Percentiles rank a stretch among this genome's conserved stretches.
phyloP scores from a whole-genome alignment of 2,888 invertebrate genomes.

The Diplazon laetatorius region DNA sequence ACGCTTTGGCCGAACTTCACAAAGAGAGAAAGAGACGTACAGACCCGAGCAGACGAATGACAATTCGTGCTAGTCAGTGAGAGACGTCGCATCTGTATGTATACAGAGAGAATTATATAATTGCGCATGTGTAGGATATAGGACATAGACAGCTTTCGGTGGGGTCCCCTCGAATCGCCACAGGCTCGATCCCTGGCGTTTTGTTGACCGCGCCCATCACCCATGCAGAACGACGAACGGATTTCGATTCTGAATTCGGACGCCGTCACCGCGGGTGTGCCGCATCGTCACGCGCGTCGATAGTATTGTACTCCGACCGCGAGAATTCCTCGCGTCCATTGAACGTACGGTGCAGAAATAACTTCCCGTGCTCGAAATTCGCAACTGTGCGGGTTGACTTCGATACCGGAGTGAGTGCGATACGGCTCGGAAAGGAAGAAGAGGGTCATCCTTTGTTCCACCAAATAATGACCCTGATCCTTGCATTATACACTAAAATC shows the following conservation, averaged over 20 bases:
- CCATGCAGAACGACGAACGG: conserved; percentile 60
- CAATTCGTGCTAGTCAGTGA: no score
- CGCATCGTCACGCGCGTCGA: conserved; percentile 61
- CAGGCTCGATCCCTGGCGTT: conserved; percentile 62
- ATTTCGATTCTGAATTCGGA: conserved; percentile 66
- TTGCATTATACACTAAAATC: not conserved
- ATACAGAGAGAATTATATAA: conserved; percentile 12
- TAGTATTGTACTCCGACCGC: conserved; percentile 62
- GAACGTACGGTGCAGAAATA: conserved; percentile 64
- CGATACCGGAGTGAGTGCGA: conserved; percentile 35
- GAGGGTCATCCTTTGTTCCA: conserved; percentile 5
- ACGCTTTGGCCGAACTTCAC: no score
- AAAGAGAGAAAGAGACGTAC: no score
- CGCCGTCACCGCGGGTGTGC: conserved; percentile 63
- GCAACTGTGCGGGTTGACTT: conserved; percentile 32
- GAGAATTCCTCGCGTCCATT: conserved; percentile 64
- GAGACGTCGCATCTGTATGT: no score
- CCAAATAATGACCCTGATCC: not conserved
- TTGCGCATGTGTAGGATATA: conserved; percentile 33
- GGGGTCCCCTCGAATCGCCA: conserved; percentile 60
- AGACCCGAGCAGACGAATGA: no score
- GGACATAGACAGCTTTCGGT: conserved; percentile 45
- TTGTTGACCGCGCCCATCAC: conserved; percentile 52
- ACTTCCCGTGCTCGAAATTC: conserved; percentile 66
- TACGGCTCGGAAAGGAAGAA: not conserved